phyloP scores from a whole-genome alignment of 2,113 vertebrate genomes.

The Ptilorrhoa leucosticta region DNA sequence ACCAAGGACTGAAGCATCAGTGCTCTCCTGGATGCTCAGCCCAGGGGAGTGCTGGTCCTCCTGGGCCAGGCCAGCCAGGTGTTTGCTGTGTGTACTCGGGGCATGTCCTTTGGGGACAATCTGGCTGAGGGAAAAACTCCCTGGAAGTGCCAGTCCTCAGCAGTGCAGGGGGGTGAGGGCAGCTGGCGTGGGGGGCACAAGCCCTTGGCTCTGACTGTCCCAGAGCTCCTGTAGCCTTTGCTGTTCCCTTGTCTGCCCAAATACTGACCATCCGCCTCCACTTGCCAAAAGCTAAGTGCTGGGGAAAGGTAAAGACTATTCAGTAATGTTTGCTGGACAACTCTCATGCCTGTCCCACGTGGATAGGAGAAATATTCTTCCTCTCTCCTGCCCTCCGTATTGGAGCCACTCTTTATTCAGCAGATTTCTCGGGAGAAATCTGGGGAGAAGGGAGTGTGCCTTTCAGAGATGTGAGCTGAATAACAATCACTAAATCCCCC shows the following conservation, averaged over 20 bases:
- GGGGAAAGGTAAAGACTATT: not conserved
- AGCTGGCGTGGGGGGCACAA: not conserved
- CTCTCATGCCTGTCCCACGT: not conserved
- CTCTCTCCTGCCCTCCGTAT: not conserved
- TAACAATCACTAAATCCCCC: slow-evolving; percentile 41
- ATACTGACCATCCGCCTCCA: accelerated
- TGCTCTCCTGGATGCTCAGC: not conserved
- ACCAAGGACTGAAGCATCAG: not conserved
- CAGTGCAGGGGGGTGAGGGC: accelerated
- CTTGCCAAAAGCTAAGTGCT: not conserved
- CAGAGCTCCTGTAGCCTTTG: accelerated
- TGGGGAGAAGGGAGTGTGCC: slow-evolving; percentile 28
- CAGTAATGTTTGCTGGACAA: not conserved
- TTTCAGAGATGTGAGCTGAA: slow-evolving; percentile 51
- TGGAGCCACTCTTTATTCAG: slow-evolving; percentile 46
- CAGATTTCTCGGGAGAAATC: slow-evolving; percentile 60
- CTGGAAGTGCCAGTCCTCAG: not conserved
- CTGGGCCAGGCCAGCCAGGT: not conserved
- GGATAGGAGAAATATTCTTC: slow-evolving; percentile 7
- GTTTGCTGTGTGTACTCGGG: accelerated
- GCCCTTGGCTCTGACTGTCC: accelerated
- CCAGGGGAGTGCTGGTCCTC: not conserved
- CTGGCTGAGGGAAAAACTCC: not conserved
- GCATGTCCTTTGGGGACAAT: accelerated
- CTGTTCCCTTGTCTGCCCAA: not conserved